Base-by-base conservation (phyloP, 1,140 invertebrate genomes). In the Caligus rogercresseyi region DNA sequence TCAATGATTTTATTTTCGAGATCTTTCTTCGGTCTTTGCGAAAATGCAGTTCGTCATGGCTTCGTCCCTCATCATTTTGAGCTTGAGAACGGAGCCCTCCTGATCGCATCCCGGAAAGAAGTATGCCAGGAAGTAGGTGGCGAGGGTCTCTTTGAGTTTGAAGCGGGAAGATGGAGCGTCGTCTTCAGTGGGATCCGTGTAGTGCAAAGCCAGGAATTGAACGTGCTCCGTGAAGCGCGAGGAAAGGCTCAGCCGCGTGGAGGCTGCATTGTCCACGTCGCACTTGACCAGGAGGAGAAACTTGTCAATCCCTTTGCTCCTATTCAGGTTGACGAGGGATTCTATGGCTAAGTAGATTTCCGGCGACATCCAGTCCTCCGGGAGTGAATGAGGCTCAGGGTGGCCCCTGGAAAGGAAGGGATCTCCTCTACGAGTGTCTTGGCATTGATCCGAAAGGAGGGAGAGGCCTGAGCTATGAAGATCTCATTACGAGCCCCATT, bases 61-160 rank as follows among this genome's bases (percentile, higher is more conserved):
- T 21, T 23, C 55, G 23, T 57, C 20, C 11, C 23, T 57, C 16
- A 57, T 23, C 16, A 57, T 19, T 57, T 57, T 18, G 18, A 7
- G 18, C 18, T 13, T 16, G 3, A 57, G 55, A 57, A 16, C 16
- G 14, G 55, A 57, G 18, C 55, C 55, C 20, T 57, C 55, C 20
- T 21, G 14, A 19, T 57, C 55, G 18, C 55, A 57, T 19, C 55
- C 55, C 21, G 55, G 55, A 16, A 57, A 57, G 16, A 57, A 18
- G 25, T 57, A 57, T 3, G 18, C 55, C 7, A 57, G 16, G 16
- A 57, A 23, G 18, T 19, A 57, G 16, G 23, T 19, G 11, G 18
- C 25, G 14, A 7, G 14, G 3, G 23, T 57, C 16, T 57, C 55
- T 7, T 25, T 16, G 20, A 57, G 13, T 23, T 57, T 57, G 13